phyloP scores from a whole-genome alignment of 1,140 invertebrate genomes.

The fruit fly (Drosophila melanogaster) region Release_6_plus_ISO1_MT NC_004354.4:13782001-13782500 shows the following conservation, averaged over 20 bases:
- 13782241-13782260: too few relatives aligned
- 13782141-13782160: conserved; percentile 9
- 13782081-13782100: conserved; percentile 4
- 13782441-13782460: background rate
- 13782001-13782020: conserved; percentile 21
- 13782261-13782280: too few relatives aligned
- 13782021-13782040: background rate
- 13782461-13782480: conserved; percentile 6
- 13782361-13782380: background rate
- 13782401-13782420: background rate
- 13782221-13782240: too few relatives aligned
- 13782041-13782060: conserved; percentile 22
- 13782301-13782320: too few relatives aligned
- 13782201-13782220: background rate
- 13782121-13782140: conserved; percentile 3
- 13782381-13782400: background rate
- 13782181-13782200: background rate
- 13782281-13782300: too few relatives aligned
- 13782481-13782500: conserved; percentile 23
- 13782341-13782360: background rate
- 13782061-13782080: conserved; percentile 5
- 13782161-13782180: conserved; percentile 6
- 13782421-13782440: conserved; percentile 1
- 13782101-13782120: conserved; percentile 2
- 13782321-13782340: too few relatives aligned